These are phyloP conservation scores for Temnothorax curvispinosus DNA, from an alignment of 1,140 invertebrate genomes.

Conservation along the genomic window DNA sequence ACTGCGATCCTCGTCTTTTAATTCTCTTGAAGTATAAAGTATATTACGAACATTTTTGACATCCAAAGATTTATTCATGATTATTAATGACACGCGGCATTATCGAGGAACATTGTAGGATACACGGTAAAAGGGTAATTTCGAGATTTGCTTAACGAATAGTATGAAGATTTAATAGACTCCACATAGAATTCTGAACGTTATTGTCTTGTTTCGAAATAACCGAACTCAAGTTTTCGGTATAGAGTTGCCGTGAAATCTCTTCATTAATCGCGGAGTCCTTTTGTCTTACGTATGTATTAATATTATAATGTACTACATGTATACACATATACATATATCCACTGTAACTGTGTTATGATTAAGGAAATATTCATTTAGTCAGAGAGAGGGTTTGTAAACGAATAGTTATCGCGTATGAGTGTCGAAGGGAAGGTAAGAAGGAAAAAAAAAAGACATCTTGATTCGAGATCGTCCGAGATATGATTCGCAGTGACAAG, in stretches of 20 bases:
- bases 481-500: constrained; percentile 2
- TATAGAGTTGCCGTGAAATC: constrained; percentile 27
- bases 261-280: constrained; percentile 21
- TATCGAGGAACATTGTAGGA: constrained; percentile 23
- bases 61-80: constrained; percentile 35
- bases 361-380: constrained; percentile 74
- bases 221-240: not conserved
- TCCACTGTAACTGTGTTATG: constrained; percentile 51
- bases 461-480: constrained; percentile 7
- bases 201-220: constrained; percentile 36
- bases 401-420: constrained; percentile 26
- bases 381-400: constrained; percentile 64
- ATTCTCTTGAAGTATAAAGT: constrained; percentile 25
- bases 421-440: constrained; percentile 29
- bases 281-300: constrained; percentile 38
- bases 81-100: not conserved
- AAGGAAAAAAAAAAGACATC: constrained; percentile 17
- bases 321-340: constrained; percentile 68
- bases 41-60: constrained; percentile 4
- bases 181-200: constrained; percentile 2
- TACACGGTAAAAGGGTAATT: constrained; percentile 4
- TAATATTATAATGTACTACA: constrained; percentile 58
- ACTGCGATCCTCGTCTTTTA: constrained; percentile 2
- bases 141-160: constrained; percentile 22
- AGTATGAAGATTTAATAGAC: constrained; percentile 1